phyloP scores from a whole-genome alignment of 2,888 invertebrate species.

The Pecten maximus region DNA sequence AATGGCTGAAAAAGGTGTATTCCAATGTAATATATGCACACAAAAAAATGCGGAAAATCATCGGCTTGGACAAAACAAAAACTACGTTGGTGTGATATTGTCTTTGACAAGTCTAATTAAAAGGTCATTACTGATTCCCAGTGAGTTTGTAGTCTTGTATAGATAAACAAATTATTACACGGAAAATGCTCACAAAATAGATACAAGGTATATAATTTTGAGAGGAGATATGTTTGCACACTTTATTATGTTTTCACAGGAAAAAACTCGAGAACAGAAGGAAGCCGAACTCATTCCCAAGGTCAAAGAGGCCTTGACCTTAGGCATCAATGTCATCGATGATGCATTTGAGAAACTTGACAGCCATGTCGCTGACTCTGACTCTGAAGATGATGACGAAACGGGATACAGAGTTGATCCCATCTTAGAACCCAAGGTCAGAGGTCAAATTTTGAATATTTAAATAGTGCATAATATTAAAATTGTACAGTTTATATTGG shows the following conservation, averaged over 20 bases:
- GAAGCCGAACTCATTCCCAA: constrained; percentile 84
- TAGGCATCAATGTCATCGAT: constrained; percentile 87
- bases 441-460: constrained; percentile 23
- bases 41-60: no score
- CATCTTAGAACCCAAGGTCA: constrained; percentile 82
- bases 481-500: neutral
- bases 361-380: constrained; percentile 78
- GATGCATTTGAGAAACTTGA: constrained; percentile 82
- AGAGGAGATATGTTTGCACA: neutral
- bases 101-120: no score
- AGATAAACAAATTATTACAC: no score
- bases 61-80: no score
- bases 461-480: neutral
- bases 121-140: no score
- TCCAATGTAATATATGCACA: no score
- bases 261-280: constrained; percentile 83
- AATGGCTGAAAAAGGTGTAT: no score
- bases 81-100: no score
- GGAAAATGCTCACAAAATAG: no score
- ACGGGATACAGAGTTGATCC: constrained; percentile 83
- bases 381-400: constrained; percentile 87
- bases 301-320: constrained; percentile 85
- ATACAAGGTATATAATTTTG: neutral
- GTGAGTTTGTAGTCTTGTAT: no score
- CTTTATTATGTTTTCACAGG: constrained; percentile 57